Conservation (phyloP, 1,140 invertebrate genomes). For the Kradibia gibbosae region DNA sequence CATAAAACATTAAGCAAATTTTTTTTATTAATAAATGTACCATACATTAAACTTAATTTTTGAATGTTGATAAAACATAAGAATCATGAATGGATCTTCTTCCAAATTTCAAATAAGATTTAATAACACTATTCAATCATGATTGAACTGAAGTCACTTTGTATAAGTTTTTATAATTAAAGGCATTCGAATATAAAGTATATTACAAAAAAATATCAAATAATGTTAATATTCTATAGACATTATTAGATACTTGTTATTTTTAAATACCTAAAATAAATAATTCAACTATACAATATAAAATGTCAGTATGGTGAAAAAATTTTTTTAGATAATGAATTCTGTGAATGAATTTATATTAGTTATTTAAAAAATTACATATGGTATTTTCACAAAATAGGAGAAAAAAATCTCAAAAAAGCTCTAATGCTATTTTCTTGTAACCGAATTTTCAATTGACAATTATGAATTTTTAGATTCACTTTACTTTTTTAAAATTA, state of each 20-base stretch:
- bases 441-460: constrained; percentile 7
- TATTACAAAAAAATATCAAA: too few species aligned
- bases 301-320: too few species aligned
- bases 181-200: not conserved
- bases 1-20: not conserved
- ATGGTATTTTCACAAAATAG: constrained; percentile 1
- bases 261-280: too few species aligned
- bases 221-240: too few species aligned
- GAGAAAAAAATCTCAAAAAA: not conserved
- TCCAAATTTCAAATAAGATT: not conserved
- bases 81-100: not conserved
- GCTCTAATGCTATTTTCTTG: constrained; percentile 27
- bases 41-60: not conserved
- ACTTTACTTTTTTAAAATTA: constrained; percentile 5
- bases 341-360: not conserved
- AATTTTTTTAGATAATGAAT: not conserved
- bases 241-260: too few species aligned
- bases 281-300: too few species aligned
- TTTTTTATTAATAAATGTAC: not conserved
- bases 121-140: too few species aligned
- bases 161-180: not conserved
- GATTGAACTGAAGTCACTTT: constrained; percentile 2
- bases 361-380: not conserved
- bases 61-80: constrained; percentile 14
- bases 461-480: not conserved